These are phyloP conservation scores for Mylabris phalerata DNA, from an alignment of 1,140 invertebrate genomes.

Conservation along the genomic window DNA sequence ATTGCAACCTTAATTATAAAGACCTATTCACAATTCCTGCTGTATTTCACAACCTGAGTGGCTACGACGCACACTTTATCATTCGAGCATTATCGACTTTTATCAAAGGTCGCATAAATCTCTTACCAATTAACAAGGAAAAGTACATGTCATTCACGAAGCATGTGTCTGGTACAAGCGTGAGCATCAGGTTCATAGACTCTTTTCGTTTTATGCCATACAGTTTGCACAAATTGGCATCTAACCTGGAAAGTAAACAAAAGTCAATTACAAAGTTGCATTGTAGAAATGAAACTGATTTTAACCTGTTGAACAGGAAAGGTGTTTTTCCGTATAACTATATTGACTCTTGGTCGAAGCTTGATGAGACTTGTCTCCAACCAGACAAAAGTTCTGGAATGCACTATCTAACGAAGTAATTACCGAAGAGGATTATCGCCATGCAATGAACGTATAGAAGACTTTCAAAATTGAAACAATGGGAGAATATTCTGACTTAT, in stretches of 20 bases:
- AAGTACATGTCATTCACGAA: conserved; percentile 24
- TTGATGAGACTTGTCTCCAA: too few species aligned
- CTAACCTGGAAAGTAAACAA: not conserved
- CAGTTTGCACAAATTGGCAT: conserved; percentile 17
- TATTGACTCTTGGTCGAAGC: too few species aligned
- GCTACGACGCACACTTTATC: conserved; percentile 23
- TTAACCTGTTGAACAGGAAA: too few species aligned
- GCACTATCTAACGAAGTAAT: too few species aligned
- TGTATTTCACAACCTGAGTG: conserved; percentile 21
- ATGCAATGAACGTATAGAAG: too few species aligned
- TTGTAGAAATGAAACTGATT: too few species aligned
- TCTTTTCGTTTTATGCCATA: conserved; percentile 22
- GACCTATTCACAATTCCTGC: conserved; percentile 21
- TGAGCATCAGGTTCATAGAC: conserved; percentile 23
- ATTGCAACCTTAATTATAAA: conserved; percentile 39
- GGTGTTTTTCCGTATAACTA: too few species aligned
- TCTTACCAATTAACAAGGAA: conserved; percentile 24
- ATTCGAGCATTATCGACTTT: conserved; percentile 12
- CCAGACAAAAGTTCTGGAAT: too few species aligned
- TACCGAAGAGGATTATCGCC: too few species aligned
- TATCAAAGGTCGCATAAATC: conserved; percentile 2
- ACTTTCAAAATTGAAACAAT: too few species aligned
- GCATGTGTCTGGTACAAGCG: conserved; percentile 3
- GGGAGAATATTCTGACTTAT: too few species aligned
- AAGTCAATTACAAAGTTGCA: too few species aligned